These are phyloP conservation scores for Tribolium castaneum DNA, from an alignment of 1,140 invertebrate genomes.

Conservation along the genomic window DNA sequence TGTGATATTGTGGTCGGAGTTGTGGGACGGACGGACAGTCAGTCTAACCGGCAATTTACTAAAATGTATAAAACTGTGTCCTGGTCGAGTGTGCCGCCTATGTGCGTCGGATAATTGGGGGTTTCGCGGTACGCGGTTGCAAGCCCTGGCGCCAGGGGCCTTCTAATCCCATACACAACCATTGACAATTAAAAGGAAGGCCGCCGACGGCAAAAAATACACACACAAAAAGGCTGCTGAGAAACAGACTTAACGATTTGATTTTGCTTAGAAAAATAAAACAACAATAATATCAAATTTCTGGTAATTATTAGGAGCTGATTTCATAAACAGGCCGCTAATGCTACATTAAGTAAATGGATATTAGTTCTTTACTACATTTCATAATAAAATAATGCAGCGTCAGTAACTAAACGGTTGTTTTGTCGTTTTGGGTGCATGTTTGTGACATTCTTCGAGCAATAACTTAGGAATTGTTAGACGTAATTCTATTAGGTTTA, in stretches of 20 bases:
- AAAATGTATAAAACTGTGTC: constrained; percentile 55
- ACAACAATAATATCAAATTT: too few species aligned
- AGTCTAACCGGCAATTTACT: constrained; percentile 48
- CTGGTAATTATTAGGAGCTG: too few species aligned
- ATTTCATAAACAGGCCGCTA: too few species aligned
- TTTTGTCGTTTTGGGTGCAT: too few species aligned
- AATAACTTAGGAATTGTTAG: too few species aligned
- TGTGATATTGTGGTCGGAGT: constrained; percentile 32
- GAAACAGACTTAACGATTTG: background rate
- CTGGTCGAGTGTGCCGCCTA: constrained; percentile 37
- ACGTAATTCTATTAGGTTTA: too few species aligned
- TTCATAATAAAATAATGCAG: too few species aligned
- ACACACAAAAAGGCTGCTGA: background rate
- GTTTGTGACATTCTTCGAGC: too few species aligned
- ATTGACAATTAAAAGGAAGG: constrained; percentile 13
- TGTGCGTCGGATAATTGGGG: constrained; percentile 45
- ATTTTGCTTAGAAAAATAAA: too few species aligned
- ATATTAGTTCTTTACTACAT: too few species aligned
- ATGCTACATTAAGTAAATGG: too few species aligned
- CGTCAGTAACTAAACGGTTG: too few species aligned
- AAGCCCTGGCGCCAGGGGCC: constrained; percentile 43
- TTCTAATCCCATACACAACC: background rate
- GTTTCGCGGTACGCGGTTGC: constrained; percentile 46
- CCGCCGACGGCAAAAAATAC: background rate
- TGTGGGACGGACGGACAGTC: constrained; percentile 48